Conservation (phyloP, 2,113 vertebrate species). For the Scartelaos histophorus region DNA sequence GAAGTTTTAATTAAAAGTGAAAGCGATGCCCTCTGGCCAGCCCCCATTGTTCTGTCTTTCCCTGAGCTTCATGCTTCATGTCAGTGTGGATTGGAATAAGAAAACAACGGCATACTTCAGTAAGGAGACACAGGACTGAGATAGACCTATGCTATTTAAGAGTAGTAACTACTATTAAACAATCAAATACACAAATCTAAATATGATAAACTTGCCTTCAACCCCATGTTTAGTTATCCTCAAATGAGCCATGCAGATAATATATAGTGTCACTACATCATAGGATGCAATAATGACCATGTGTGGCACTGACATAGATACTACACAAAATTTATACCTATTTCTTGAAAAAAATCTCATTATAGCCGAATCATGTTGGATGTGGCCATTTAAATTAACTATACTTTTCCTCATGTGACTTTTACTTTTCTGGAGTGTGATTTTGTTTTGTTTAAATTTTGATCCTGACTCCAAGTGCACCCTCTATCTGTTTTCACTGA, state of each 20-base stretch:
- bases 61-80: constrained; percentile 47
- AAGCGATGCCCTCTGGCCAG: constrained; percentile 59
- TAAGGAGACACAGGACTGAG: constrained; percentile 15
- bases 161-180: neutral
- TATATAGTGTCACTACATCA: no score
- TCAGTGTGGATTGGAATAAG: constrained; percentile 12
- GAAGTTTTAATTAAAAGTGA: constrained; percentile 79
- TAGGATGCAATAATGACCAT: neutral
- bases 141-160: neutral
- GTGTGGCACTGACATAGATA: neutral
- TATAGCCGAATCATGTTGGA: no score
- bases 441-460: no score
- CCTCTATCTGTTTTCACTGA: no score
- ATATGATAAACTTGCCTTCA: neutral
- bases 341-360: no score
- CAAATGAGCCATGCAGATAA: neutral
- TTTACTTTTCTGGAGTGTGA: no score
- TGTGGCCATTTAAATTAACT: no score
- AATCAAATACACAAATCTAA: neutral
- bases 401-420: no score
- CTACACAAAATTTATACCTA: no score
- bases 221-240: neutral
- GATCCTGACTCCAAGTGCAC: no score
- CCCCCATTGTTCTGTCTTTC: constrained; percentile 31
- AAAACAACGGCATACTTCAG: constrained; percentile 12